A percentile compares a stretch with the other conserved stretches of the same genome.
Evolutionary conservation across 2,888 invertebrate species (phyloP).

Genomic region (Monoplex corrugatus): DNA sequence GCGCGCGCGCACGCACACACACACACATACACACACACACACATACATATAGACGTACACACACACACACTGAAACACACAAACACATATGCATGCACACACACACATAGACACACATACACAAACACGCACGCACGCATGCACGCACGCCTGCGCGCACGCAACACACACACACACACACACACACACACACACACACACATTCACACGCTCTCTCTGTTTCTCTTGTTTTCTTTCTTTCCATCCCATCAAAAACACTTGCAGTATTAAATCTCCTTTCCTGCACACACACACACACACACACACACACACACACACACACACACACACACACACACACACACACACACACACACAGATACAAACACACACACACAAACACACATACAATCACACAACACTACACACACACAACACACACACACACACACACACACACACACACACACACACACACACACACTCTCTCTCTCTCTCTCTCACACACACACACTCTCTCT

Average conservation of each 20-base stretch:
- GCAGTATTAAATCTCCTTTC: too few species aligned
- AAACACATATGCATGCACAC: neutral
- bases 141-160: neutral
- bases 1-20: too few species aligned
- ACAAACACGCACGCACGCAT: neutral
- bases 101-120: neutral
- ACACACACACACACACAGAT: neutral
- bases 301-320: neutral
- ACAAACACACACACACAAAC: neutral
- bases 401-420: too few species aligned
- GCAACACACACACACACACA: neutral
- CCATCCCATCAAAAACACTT: too few species aligned
- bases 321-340: conserved; percentile 1
- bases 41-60: neutral
- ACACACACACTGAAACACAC: neutral
- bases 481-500: neutral
- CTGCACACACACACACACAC: neutral
- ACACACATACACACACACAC: too few species aligned
- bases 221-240: too few species aligned
- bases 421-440: neutral
- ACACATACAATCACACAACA: neutral
- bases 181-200: neutral
- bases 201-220: neutral
- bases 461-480: too few species aligned
- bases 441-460: neutral